Percentiles rank a stretch among this genome's conserved stretches.
These are phyloP conservation scores for Sebastes diaconus DNA, from an alignment of 2,797 vertebrate species.

Conservation along the genomic window DNA sequence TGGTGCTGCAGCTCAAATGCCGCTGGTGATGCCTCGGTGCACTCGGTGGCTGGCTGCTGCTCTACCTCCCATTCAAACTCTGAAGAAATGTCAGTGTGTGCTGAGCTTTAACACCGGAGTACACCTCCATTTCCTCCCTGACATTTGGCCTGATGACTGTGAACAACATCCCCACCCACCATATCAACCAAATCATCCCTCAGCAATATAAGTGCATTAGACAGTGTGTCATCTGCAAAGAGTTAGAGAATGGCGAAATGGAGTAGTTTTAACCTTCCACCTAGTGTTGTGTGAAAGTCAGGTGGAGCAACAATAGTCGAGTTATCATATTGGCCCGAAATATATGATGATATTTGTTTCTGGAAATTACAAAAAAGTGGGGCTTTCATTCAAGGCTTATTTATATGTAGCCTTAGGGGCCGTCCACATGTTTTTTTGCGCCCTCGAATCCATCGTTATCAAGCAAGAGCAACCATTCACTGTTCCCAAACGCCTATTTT, in stretches of 20 bases:
- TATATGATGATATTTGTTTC: background rate
- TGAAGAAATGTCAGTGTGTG: background rate
- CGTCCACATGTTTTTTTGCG: too few relatives aligned
- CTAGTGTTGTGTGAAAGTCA: background rate
- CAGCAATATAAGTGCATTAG: background rate
- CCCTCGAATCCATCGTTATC: too few relatives aligned
- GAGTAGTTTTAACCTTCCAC: background rate
- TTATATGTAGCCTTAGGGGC: background rate
- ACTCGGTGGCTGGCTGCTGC: background rate
- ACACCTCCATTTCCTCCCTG: background rate
- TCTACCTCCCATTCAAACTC: constrained; percentile 30
- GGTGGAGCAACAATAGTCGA: background rate
- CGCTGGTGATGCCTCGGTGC: constrained; percentile 18
- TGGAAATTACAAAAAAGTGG: background rate
- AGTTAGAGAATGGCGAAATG: background rate
- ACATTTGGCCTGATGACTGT: background rate
- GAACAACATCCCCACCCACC: background rate
- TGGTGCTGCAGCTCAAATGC: constrained; percentile 34
- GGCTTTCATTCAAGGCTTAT: background rate
- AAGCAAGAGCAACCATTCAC: too few relatives aligned
- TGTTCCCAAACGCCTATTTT: too few relatives aligned
- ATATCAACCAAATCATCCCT: background rate
- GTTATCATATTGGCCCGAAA: background rate
- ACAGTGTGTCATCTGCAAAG: background rate
- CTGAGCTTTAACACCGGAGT: background rate